Evolutionary conservation across 2,888 invertebrate species (phyloP), one percentile per base, ranked within the genome.

Genomic region (Heliothis peltigera): DNA sequence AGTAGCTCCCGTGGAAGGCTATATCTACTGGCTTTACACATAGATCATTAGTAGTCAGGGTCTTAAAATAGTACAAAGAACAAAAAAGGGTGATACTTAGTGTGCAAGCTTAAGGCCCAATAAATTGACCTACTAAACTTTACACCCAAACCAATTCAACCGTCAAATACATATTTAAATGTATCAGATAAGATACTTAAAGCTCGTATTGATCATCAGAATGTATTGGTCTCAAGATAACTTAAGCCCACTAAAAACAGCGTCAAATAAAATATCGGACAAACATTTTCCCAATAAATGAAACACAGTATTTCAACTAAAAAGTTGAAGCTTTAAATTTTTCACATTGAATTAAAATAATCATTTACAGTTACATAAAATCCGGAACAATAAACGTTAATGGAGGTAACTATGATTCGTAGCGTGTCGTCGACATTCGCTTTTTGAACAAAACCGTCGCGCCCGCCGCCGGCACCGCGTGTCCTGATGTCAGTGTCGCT

Each of bases 381-480:
- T 25, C 2, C 7, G 35, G 8, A 60, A 56, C 43, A 60, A 56
- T 59, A 51, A 56, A 47, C 39, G 2, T 39, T 52, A 48, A 55
- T 59, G 52, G 62, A 21, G 25, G 44, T 69, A 59, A 53, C 32
- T 68, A 63, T 57, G 48, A 53, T 56, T 69, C 46, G 19, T 43
- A 39, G 43, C 52, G 46, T 64, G 69, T 55, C 75, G 64, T 49
- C 64, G 74, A 77, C 72, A 61, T 71, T 78, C 70, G 57, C 47
- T 65, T 70, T 59, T 70, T 43, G 75, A 79, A 78, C 75, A 59
- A 78, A 81, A 77, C 75, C 77, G 72, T 70, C 60, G 69, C 62
- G 59, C 64, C 44, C 65, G 75, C 77, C 75, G 72, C 70, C 42
- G 61, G 54, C 64, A 46, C 49, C 44, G 49, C 49, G 42, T 52